Evolutionary conservation across 2,113 vertebrate species (phyloP), one percentile per base, ranked within the genome.

Genomic region (Brachyhypopomus occidentalis): DNA sequence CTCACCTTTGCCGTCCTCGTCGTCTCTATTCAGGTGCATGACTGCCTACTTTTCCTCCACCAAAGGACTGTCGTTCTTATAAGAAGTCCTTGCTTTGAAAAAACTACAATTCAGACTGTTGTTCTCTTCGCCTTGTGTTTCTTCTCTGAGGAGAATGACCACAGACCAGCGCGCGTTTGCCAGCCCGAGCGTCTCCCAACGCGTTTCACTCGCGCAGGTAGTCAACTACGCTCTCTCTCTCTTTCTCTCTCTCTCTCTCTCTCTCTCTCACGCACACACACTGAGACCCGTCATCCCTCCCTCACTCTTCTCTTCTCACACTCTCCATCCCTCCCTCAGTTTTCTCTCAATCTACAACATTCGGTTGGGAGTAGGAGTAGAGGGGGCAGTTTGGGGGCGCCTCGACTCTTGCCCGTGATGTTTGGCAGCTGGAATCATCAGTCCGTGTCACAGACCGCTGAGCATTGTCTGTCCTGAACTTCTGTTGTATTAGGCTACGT

Each of bases 21-120:
- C 91, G 89, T 92, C 91, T 89, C 86, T 90, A 90, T 94, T 94
- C 77, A 94, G 92, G 92, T 94, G 91, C 93, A 94, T 94, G 90
- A 87, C 91, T 92, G 89, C 77, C 87, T 84, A 52, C 60, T 64
- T 25, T 45, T 48, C 20, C 20, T 77, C 81, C 84, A 83, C 75
- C 69, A 83, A 25, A 83, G 62, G 69, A 69, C 66, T 60, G 48
- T 74, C 45, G 45, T 83, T 48, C 63, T 66, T 66, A 48, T 72
- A 19, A 34, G 36, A 83, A 75, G 62, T 79, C 45, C 62, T 22
- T n/a, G 38, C 45, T n/a, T 59, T 69, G 64, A 72, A 77, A 48
- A 78, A 83, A 66, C 72, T 70, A 70, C 56, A 78, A 66, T 30
- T 76, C 48, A 73, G 66, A 78, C 64, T 77, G 34, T 62, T 38